phyloP scores from a whole-genome alignment of 2,797 vertebrate genomes.

The Poecilia gillii region DNA sequence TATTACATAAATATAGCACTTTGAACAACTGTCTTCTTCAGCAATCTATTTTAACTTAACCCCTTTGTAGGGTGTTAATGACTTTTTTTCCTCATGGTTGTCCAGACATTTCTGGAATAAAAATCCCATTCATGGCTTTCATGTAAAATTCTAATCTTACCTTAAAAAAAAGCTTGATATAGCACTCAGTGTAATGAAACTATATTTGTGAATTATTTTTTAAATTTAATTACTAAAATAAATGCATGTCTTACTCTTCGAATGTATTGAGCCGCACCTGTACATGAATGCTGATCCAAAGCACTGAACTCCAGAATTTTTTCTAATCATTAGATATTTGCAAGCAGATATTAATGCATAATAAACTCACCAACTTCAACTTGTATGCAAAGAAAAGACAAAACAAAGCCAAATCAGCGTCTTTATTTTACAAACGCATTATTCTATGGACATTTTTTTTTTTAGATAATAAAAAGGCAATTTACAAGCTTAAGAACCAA shows the following conservation, averaged over 20 bases:
- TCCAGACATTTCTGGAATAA: background rate
- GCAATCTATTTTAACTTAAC: background rate
- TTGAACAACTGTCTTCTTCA: background rate
- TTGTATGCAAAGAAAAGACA: conserved; percentile 51
- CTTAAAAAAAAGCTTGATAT: background rate
- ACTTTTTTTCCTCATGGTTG: background rate
- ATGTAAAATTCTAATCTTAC: background rate
- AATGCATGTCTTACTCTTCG: background rate
- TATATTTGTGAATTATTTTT: background rate
- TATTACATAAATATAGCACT: background rate
- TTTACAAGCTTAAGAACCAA: conserved; percentile 99
- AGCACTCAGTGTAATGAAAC: background rate
- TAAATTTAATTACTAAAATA: background rate
- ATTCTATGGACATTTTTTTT: conserved; percentile 92
- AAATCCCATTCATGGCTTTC: background rate
- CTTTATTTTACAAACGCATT: conserved; percentile 99
- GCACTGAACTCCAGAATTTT: background rate
- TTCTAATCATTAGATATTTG: background rate
- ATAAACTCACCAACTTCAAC: background rate
- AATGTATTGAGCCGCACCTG: background rate
- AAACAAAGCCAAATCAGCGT: conserved; percentile 92
- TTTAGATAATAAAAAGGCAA: conserved; percentile 96
- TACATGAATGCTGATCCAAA: background rate
- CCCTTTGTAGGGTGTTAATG: background rate
- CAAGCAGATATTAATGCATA: background rate